Evolutionary conservation across 1,140 invertebrate genomes (phyloP).

Genomic region (Caenorhabditis briggsae): DNA sequence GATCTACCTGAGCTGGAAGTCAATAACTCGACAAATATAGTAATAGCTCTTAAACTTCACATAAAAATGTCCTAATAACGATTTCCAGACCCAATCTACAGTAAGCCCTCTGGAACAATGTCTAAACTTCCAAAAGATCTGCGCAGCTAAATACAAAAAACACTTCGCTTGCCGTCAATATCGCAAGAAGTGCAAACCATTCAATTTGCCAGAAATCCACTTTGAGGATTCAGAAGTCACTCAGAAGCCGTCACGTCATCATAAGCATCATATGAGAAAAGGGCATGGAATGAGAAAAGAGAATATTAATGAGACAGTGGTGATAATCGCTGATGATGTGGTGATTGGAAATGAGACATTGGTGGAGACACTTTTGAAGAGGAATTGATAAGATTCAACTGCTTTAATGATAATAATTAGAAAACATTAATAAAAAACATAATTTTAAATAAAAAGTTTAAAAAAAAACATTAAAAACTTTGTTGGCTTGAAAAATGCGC

Average conservation of each 20-base stretch:
- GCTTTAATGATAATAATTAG: neutral
- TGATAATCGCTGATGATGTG: neutral
- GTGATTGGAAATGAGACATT: conserved; percentile 20
- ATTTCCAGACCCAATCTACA: neutral
- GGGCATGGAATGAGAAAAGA: conserved; percentile 16
- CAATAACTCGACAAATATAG: conserved; percentile 1
- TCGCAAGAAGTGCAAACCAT: conserved; percentile 30
- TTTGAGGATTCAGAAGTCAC: conserved; percentile 26
- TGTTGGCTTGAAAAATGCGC: no score
- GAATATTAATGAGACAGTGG: neutral
- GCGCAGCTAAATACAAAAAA: conserved; percentile 34
- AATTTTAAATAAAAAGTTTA: neutral
- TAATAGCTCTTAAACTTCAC: neutral
- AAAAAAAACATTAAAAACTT: no score
- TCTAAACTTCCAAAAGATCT: conserved; percentile 53
- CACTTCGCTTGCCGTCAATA: conserved; percentile 54
- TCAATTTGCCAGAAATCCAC: conserved; percentile 39
- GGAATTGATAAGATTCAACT: neutral
- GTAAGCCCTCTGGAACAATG: conserved; percentile 1
- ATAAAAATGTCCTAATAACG: neutral
- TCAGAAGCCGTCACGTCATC: conserved; percentile 1
- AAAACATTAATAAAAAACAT: neutral
- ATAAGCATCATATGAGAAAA: conserved; percentile 24
- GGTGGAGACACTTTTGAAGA: conserved; percentile 24
- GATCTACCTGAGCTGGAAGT: neutral